phyloP scores from a whole-genome alignment of 2,888 invertebrate species.

The Melinopterus prodromus region DNA sequence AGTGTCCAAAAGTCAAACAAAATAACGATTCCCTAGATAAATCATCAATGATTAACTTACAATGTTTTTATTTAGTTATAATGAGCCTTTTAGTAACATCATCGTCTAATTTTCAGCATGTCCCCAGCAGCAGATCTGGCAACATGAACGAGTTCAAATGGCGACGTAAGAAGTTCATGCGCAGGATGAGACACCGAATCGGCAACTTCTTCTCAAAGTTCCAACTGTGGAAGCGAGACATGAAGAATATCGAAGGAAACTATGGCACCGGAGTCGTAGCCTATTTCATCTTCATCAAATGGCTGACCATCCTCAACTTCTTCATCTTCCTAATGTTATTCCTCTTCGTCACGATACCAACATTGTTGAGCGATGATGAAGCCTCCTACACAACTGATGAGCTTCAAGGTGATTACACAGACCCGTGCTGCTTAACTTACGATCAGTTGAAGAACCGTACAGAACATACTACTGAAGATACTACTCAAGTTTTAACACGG shows the following conservation, averaged over 20 bases:
- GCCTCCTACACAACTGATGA: no score
- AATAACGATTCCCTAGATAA: no score
- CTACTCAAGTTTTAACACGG: neutral
- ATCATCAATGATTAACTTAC: no score
- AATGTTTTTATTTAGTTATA: no score
- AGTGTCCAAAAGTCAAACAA: no score
- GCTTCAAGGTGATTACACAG: no score
- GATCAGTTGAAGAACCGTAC: neutral
- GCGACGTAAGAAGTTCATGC: constrained; percentile 79
- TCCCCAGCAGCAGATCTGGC: constrained; percentile 68
- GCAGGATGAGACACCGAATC: constrained; percentile 69
- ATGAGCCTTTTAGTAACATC: neutral
- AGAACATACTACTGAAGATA: neutral
- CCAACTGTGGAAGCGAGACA: constrained; percentile 77
- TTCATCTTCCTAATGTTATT: constrained; percentile 73
- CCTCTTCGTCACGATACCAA: constrained; percentile 74
- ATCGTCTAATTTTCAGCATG: constrained; percentile 67
- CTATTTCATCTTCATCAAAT: constrained; percentile 86
- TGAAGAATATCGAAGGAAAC: constrained; percentile 83
- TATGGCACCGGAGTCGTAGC: constrained; percentile 84
- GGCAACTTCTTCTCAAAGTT: constrained; percentile 74
- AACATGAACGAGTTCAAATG: constrained; percentile 78
- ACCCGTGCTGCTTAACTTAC: neutral
- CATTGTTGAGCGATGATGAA: constrained; percentile 55
- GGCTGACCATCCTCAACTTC: constrained; percentile 83